Evolutionary conservation across 2,113 vertebrate species (phyloP).

Genomic region (Podocnemis expansa): DNA sequence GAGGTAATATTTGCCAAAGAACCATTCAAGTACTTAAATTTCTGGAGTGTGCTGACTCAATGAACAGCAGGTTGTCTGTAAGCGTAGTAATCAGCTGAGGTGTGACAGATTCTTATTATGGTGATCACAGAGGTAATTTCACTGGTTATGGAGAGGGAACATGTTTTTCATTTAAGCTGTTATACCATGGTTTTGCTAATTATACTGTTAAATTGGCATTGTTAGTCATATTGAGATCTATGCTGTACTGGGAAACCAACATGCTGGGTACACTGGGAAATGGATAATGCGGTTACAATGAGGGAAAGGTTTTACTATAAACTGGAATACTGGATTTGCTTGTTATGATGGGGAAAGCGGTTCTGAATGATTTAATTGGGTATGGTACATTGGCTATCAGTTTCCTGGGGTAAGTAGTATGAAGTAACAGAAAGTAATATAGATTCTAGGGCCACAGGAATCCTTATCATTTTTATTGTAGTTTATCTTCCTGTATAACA

Average conservation of each 20-base stretch:
- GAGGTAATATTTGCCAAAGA: neutral
- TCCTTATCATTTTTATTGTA: neutral
- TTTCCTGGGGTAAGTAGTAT: neutral
- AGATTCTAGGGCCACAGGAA: neutral
- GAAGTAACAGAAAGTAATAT: neutral
- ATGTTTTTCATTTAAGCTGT: neutral
- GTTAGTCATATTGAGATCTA: rapidly evolving
- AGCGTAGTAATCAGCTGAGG: rapidly evolving
- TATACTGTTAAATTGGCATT: neutral
- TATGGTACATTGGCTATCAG: neutral
- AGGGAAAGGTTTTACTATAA: neutral
- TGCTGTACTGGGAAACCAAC: rapidly evolving
- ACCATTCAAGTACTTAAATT: rapidly evolving
- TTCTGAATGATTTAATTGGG: neutral
- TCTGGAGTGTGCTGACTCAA: neutral
- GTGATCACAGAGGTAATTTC: neutral
- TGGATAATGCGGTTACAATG: rapidly evolving
- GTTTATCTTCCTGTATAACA: neutral
- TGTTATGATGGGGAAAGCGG: neutral
- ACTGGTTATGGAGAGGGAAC: neutral
- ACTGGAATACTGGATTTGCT: neutral
- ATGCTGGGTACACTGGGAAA: neutral
- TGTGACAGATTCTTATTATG: neutral
- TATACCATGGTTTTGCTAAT: neutral
- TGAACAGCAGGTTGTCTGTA: neutral